A percentile compares a stretch with the other conserved stretches of the same genome.
Evolutionary conservation across 2,113 vertebrate genomes (phyloP).

Genomic region (Bufo bufo): DNA sequence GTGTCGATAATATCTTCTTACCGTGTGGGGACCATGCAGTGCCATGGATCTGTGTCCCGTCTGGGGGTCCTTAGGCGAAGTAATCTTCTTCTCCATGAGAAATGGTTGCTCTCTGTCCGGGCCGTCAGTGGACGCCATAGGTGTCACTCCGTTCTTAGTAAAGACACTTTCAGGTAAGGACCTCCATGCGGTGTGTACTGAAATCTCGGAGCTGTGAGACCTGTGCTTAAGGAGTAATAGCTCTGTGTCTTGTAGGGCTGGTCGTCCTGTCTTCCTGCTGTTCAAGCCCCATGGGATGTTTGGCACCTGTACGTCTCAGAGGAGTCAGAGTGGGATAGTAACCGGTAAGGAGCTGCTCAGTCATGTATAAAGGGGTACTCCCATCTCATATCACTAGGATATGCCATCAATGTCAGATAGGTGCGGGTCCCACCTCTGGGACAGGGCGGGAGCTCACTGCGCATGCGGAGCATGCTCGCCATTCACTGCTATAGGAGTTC

Average conservation of each 20-base stretch:
- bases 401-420: too few relatives aligned
- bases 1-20: not conserved
- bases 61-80: conserved; percentile 2
- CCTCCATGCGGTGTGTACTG: not conserved
- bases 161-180: conserved; percentile 7
- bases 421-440: too few relatives aligned
- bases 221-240: not conserved
- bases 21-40: conserved; percentile 4
- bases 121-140: not conserved
- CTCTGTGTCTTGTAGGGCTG: not conserved
- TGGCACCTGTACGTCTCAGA: not conserved
- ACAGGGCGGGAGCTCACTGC: too few relatives aligned
- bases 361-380: too few relatives aligned
- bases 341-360: not conserved
- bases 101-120: not conserved
- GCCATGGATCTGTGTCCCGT: not conserved
- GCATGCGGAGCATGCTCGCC: too few relatives aligned
- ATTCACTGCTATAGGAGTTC: too few relatives aligned
- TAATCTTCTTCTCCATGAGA: not conserved
- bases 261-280: not conserved
- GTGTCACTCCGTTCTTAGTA: not conserved
- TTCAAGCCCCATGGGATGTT: not conserved
- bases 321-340: conserved; percentile 7
- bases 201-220: not conserved
- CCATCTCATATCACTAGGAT: too few relatives aligned